Evolutionary conservation across 2,113 vertebrate species (phyloP).

Genomic region (Plectropomus leopardus): DNA sequence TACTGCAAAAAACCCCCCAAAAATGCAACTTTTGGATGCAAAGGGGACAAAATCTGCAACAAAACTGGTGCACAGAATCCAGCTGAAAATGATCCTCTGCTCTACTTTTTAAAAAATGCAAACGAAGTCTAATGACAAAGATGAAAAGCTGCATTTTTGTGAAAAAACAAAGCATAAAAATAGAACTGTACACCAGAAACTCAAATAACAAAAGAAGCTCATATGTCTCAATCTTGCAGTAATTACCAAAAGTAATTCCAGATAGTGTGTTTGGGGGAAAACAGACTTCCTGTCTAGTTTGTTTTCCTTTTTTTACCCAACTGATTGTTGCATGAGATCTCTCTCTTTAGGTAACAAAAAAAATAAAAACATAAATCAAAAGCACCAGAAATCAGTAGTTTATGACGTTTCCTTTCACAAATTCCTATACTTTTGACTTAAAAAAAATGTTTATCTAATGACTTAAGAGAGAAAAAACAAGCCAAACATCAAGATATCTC

Average conservation of each 20-base stretch:
- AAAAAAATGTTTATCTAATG: no score
- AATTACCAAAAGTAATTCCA: slow-evolving; percentile 35
- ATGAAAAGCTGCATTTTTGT: background rate
- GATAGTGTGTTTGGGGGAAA: background rate
- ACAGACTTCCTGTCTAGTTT: slow-evolving; percentile 14
- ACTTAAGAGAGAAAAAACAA: background rate
- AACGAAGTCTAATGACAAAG: no score
- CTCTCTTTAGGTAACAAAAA: no score
- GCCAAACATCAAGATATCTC: background rate
- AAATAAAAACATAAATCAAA: no score
- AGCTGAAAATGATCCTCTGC: background rate
- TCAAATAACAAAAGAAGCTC: background rate
- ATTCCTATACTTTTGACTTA: background rate
- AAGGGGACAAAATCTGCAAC: background rate
- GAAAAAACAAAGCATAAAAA: background rate
- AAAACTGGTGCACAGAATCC: background rate
- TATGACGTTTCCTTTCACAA: background rate
- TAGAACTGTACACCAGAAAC: background rate
- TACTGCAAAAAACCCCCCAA: no score
- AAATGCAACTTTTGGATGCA: background rate
- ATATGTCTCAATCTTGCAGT: background rate
- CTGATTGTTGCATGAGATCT: background rate
- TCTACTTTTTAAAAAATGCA: no score
- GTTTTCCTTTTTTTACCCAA: background rate
- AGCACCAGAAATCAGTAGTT: background rate